Base-by-base conservation (phyloP, 2,113 vertebrate species). In the Hippocampus zosterae region DNA sequence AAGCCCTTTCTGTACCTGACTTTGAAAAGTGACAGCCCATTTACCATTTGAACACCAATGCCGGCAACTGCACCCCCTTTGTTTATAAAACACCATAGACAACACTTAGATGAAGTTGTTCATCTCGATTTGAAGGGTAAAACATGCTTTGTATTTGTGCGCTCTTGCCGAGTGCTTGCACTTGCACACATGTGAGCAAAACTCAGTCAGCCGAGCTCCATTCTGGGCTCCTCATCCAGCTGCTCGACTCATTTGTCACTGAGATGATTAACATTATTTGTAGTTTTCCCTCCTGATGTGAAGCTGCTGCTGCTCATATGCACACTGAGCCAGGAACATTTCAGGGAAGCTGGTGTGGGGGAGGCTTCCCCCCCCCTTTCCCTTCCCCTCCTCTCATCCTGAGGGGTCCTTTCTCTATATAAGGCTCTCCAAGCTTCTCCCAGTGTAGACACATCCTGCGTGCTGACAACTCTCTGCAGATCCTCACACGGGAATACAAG, bases 391-490 rank as follows among this genome's bases (percentile, higher is more conserved):
- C 77, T 59, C 68, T 72, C 65, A 44, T 79, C 76, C 77, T 77
- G 52, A 83, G 76, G 80, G 85, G 81, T 89, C 87, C 90, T 84
- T 81, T 85, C 85, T 85, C 89, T 92, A 92, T 93, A 93, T 90
- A 93, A 93, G 90, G 89, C 82, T 9, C 81, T 77, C 72, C 18
- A 79, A 75, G 80, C 60, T 65, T 78, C 80, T 65, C 71, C 48
- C 70, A 68, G 29, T 40, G 63, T 25, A 82, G 70, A 71, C 81
- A 80, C 79, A 81, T 81, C 65, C 74, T 72, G 16, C 78, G 76
- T 33, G 69, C 78, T 65, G 81, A 79, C 86, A 88, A 69, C 76
- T 40, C 62, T 53, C 69, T 52, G 65, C 79, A 78, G 70, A 46
- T 65, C 63, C 23, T 46, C 77, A 75, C 72, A 77, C 75, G 72